These are phyloP conservation scores for Spisula subtruncata DNA, from an alignment of 2,888 invertebrate species.

Conservation along the genomic window DNA sequence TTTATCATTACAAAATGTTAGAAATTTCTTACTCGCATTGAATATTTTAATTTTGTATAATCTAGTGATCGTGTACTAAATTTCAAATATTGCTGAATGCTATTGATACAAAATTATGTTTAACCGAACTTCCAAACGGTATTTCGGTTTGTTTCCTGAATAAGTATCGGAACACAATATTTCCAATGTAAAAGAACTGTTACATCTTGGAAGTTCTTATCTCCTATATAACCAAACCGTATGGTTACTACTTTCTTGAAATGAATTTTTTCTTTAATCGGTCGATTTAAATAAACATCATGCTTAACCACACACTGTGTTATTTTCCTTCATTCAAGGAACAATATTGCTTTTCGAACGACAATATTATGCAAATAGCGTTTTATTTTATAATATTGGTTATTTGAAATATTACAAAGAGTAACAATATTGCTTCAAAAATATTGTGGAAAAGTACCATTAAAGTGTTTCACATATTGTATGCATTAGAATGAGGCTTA, in stretches of 20 bases:
- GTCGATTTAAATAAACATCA: not conserved
- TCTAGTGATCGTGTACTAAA: no score
- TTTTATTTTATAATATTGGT: slow-evolving; percentile 8
- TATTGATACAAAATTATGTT: no score
- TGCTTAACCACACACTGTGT: not conserved
- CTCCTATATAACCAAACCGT: no score
- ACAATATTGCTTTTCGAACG: not conserved
- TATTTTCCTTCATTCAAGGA: not conserved
- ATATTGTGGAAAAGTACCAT: not conserved
- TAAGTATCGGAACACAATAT: no score
- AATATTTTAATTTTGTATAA: no score
- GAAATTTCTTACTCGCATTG: no score
- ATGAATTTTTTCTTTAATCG: not conserved
- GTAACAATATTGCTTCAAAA: slow-evolving; percentile 13
- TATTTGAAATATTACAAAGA: not conserved
- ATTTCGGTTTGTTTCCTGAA: no score
- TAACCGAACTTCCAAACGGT: no score
- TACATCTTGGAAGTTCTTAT: no score
- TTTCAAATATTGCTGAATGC: no score
- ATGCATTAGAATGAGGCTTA: slow-evolving; percentile 19
- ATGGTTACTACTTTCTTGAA: not conserved
- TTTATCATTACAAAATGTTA: no score
- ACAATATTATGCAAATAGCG: not conserved
- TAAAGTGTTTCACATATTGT: slow-evolving; percentile 3
- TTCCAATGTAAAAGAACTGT: no score